Conservation (phyloP, 2,113 vertebrate species). For the Psilopogon haemacephalus region DNA sequence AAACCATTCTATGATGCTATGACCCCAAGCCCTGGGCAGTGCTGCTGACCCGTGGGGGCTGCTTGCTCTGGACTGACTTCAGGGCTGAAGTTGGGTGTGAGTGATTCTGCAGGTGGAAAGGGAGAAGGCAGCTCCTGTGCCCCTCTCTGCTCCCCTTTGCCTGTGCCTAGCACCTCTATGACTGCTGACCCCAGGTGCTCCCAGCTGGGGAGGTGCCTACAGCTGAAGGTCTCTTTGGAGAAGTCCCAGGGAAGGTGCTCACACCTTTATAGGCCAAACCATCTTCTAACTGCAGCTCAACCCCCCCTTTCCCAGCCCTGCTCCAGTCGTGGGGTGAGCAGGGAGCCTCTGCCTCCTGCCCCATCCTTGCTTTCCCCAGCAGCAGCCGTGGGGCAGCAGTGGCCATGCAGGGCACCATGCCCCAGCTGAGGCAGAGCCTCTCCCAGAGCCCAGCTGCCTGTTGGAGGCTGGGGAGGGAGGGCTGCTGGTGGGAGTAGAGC, state of each 20-base stretch:
- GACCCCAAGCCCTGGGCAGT: not conserved
- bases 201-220: not conserved
- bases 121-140: not conserved
- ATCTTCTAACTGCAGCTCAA: not conserved
- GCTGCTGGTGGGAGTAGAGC: constrained; percentile 66
- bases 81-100: not conserved
- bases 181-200: not conserved
- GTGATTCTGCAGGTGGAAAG: not conserved
- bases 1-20: too few species aligned
- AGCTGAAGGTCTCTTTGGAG: rapidly evolving
- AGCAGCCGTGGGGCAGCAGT: rapidly evolving
- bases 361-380: not conserved
- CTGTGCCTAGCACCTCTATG: not conserved
- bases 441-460: not conserved
- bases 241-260: not conserved
- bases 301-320: not conserved
- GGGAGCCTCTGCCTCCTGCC: not conserved
- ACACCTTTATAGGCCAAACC: not conserved
- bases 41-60: not conserved
- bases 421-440: not conserved
- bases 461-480: constrained; percentile 42
- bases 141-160: not conserved
- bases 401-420: not conserved
- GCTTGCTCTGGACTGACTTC: not conserved
- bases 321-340: rapidly evolving